A percentile compares a stretch with the other conserved stretches of the same genome.
These are phyloP conservation scores for Ephialtes manifestator DNA, from an alignment of 2,888 invertebrate species.

Conservation along the genomic window DNA sequence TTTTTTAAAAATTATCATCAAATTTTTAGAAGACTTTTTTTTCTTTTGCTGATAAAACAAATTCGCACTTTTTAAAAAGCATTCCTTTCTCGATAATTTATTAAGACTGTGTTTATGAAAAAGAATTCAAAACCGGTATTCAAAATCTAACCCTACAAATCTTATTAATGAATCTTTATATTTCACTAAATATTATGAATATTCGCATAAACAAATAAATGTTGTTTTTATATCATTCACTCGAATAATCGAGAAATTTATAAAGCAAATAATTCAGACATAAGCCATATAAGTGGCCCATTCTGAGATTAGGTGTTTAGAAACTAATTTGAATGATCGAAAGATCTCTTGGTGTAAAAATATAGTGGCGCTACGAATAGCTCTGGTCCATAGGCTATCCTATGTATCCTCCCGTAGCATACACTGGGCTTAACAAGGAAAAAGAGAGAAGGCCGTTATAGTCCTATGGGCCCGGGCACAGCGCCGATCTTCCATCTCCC, in stretches of 20 bases:
- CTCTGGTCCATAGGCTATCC: constrained; percentile 49
- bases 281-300: background rate
- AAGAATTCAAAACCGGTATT: too few relatives aligned
- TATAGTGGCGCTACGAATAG: constrained; percentile 63
- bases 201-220: too few relatives aligned
- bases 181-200: too few relatives aligned
- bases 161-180: too few relatives aligned
- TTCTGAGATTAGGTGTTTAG: constrained; percentile 25
- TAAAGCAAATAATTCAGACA: background rate
- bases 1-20: too few relatives aligned
- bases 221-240: too few relatives aligned
- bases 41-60: too few relatives aligned
- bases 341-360: background rate
- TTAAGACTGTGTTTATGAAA: too few relatives aligned
- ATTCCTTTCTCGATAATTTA: too few relatives aligned
- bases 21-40: too few relatives aligned
- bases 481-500: constrained; percentile 41
- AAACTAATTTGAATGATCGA: constrained; percentile 57
- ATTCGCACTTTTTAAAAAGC: too few relatives aligned
- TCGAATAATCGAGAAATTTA: background rate
- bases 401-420: constrained; percentile 1
- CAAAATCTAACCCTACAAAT: too few relatives aligned
- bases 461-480: constrained; percentile 58
- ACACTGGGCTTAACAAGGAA: constrained; percentile 16
- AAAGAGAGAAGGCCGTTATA: constrained; percentile 80